phyloP scores from a whole-genome alignment of 2,113 vertebrate genomes.

The Synchiropus splendidus region DNA sequence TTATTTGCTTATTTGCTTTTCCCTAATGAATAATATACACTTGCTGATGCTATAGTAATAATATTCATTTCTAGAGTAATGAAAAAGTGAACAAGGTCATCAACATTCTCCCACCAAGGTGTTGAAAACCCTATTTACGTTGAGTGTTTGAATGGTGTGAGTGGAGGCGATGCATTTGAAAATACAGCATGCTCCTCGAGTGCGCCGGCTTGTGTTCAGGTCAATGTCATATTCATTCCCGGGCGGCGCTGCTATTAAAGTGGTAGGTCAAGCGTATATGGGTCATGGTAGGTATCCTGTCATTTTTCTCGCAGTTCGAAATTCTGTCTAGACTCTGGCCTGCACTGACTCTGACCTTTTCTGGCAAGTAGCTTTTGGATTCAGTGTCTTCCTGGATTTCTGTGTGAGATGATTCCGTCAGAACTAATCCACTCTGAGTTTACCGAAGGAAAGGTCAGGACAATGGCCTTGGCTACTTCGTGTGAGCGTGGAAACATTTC shows the following conservation, averaged over 20 bases:
- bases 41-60: too few relatives aligned
- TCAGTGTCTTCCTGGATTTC: slow-evolving; percentile 15
- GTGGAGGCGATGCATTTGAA: too few relatives aligned
- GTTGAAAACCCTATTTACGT: too few relatives aligned
- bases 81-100: too few relatives aligned
- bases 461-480: slow-evolving; percentile 13
- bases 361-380: slow-evolving; percentile 7
- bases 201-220: not conserved
- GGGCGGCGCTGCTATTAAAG: slow-evolving; percentile 5
- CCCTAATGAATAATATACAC: too few relatives aligned
- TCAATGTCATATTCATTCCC: slow-evolving; percentile 3
- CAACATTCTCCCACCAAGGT: too few relatives aligned
- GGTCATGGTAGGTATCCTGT: slow-evolving; percentile 15
- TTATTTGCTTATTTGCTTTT: too few relatives aligned
- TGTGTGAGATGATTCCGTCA: slow-evolving; percentile 28
- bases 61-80: too few relatives aligned
- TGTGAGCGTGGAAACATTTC: too few relatives aligned
- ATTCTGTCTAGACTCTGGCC: slow-evolving; percentile 11
- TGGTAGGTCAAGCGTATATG: slow-evolving; percentile 7
- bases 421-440: slow-evolving; percentile 15
- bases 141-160: too few relatives aligned
- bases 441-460: slow-evolving; percentile 23
- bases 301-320: slow-evolving; percentile 19
- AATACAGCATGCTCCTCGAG: too few relatives aligned
- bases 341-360: slow-evolving; percentile 34